Evolutionary conservation across 2,113 vertebrate species (phyloP), one percentile per base, ranked within the genome.

Genomic region (Nothoprocta perdicaria): DNA sequence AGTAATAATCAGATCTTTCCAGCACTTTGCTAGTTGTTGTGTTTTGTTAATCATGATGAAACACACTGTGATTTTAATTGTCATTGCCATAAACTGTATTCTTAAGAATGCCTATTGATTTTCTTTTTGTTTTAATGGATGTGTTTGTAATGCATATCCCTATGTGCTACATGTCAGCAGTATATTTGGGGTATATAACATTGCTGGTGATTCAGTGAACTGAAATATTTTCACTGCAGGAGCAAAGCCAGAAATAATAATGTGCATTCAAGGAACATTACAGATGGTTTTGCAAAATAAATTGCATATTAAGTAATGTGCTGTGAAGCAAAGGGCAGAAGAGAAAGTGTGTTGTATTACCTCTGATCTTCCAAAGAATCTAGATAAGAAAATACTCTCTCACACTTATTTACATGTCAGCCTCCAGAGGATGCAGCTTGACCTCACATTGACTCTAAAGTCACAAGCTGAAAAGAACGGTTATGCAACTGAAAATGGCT

Each of bases 401-500:
- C 48, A 23, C 48, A 18, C 29, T 88, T 79, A 95, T 84, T 91
- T 92, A 82, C 85, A 75, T 88, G 80, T 79, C 81, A 95, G 90
- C 89, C 89, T 94, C 40, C 83, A 93, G 94, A 68, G 77, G 58
- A 71, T 91, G 71, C 40, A 84, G 71, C 60, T 83, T 96, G 95
- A 96, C 95, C 95, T 86, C 77, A 91, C 67, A 71, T 80, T 95
- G 93, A 95, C 93, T 96, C 83, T 76, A 72, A 89, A 92, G 60
- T 95, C 71, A 82, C 93, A 93, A 92, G 82, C 79, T 92, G 80
- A 96, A 91, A 93, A 80, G 93, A 97, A 96, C 75, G 0, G 92
- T 96, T 97, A 97, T 88, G 80, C 94, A 97, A 97, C 82, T 15
- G 27, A 75, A 40, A 78, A 74, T 45, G 67, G 81, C 92, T 95